phyloP scores from a whole-genome alignment of 2,888 invertebrate genomes.

The Oeneis ivallda region DNA sequence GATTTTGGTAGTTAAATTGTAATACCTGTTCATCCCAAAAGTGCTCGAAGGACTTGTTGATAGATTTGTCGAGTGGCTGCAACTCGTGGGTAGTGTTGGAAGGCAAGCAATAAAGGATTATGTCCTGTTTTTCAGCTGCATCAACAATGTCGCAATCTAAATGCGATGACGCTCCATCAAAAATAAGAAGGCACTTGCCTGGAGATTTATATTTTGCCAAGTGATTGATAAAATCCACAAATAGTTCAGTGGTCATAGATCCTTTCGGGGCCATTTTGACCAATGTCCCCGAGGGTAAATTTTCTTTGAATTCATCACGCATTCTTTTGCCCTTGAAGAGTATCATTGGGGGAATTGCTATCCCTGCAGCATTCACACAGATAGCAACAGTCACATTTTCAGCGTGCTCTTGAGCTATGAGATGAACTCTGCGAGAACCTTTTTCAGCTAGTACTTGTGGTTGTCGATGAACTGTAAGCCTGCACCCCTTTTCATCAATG shows the following conservation, averaged over 20 bases:
- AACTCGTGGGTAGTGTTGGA: background rate
- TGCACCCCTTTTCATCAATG: slow-evolving; percentile 36
- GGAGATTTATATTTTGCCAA: background rate
- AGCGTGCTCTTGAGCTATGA: slow-evolving; percentile 15
- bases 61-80: background rate
- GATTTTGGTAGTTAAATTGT: background rate
- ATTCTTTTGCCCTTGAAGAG: background rate
- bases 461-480: slow-evolving; percentile 35
- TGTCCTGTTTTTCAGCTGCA: background rate
- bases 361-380: background rate
- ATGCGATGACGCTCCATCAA: background rate
- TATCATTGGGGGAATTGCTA: background rate
- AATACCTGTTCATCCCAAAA: background rate
- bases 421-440: slow-evolving; percentile 31
- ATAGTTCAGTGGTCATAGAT: background rate
- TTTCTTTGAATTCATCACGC: background rate
- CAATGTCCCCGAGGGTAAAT: background rate
- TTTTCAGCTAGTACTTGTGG: slow-evolving; percentile 34
- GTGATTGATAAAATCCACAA: background rate
- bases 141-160: background rate
- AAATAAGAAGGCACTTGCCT: background rate
- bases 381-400: slow-evolving; percentile 1
- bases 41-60: background rate
- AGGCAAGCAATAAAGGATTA: background rate
- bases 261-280: slow-evolving; percentile 6